Evolutionary conservation across 2,113 vertebrate species (phyloP), one percentile per base, ranked within the genome.

Genomic region (Parotia lawesii): DNA sequence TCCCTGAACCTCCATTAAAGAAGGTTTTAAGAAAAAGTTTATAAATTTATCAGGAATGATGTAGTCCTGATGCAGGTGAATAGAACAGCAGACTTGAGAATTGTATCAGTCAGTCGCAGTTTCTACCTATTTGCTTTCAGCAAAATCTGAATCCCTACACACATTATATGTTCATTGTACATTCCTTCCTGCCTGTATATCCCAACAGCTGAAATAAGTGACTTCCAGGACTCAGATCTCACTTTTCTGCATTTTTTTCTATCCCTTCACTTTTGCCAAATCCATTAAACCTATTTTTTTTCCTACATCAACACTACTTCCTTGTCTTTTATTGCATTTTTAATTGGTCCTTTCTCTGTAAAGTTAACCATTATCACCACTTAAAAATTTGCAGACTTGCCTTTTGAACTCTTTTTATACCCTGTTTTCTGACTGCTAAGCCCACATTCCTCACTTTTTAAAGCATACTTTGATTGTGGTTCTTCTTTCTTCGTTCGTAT

Each of bases 401-500:
- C 44, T 76, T 69, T 15, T 58, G 17, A 66, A 50, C 42, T 76
- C 5, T 37, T 87, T 75, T n/a, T 15, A 53, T 57, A 62, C 4
- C 3, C 10, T 76, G 8, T 54, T 69, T 85, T 70, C 62, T 72
- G 18, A 48, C 7, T 51, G 8, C 12, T 56, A 65, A 28, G n/a
- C 23, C 76, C 23, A n/a, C 31, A 37, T 27, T 29, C 28, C 22
- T 75, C 40, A 33, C 19, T 75, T 85, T 77, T 79, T 54, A 4
- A 79, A 62, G 4, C 27, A 37, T 23, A 19, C 2, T 81, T 48
- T 51, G 3, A n/a, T 12, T 69, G 45, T 24, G 12, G 12, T 15
- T 85, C 44, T 76, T 72, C 44, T 74, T 89, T 74, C 64, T 54
- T 91, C 87, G 14, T 54, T 91, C 87, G 14, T 64, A 56, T 51